A percentile compares a stretch with the other conserved stretches of the same genome.
phyloP scores from a whole-genome alignment of 2,797 vertebrate genomes.

The Rousettus madagascariensis region DNA sequence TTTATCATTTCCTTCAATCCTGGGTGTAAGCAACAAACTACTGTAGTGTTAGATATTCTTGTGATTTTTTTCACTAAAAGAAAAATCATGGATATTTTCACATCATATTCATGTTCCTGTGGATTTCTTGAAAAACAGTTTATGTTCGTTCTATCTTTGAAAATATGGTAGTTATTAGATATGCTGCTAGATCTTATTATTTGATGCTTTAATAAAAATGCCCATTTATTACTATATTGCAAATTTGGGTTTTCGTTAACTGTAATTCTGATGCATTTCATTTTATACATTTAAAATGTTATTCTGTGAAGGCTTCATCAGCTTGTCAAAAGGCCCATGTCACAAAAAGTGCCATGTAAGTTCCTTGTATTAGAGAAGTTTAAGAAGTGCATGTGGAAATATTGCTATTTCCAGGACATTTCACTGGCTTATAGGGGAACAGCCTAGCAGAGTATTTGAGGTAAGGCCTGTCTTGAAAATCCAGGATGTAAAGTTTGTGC shows the following conservation, averaged over 20 bases:
- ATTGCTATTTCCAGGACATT: not conserved
- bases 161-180: not conserved
- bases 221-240: not conserved
- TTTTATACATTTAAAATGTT: conserved; percentile 26
- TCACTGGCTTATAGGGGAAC: not conserved
- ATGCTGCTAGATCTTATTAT: conserved; percentile 18
- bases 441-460: conserved; percentile 13
- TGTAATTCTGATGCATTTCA: conserved; percentile 4
- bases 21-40: not conserved
- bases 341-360: not conserved
- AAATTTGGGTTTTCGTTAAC: not conserved
- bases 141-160: not conserved
- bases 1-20: conserved; percentile 8
- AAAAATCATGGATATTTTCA: conserved; percentile 29
- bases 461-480: not conserved
- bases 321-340: not conserved
- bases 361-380: not conserved
- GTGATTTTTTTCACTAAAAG: conserved; percentile 11
- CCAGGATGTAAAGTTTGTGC: not conserved
- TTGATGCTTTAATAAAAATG: not conserved
- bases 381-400: not conserved
- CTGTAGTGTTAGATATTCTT: not conserved
- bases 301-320: not conserved
- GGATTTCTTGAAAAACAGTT: conserved; percentile 17
- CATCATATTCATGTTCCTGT: not conserved